phyloP scores from a whole-genome alignment of 2,113 vertebrate genomes.

The Corynorhinus townsendii region DNA sequence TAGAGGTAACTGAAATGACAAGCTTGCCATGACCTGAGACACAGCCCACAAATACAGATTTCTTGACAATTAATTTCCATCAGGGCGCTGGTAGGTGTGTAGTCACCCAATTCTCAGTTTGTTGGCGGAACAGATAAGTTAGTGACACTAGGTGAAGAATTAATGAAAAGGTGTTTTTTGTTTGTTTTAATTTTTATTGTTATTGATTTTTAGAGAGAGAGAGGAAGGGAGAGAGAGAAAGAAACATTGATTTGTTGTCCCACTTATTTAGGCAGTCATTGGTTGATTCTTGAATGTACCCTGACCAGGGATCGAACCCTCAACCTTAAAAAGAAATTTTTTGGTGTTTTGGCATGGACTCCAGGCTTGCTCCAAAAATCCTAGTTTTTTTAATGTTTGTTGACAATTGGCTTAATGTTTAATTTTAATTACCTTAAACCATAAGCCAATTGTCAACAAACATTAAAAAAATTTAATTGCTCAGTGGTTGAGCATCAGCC shows the following conservation, averaged over 20 bases:
- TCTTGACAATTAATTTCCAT: slow-evolving; percentile 26
- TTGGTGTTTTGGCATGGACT: neutral
- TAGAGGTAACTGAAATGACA: slow-evolving; percentile 14
- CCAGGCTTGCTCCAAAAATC: neutral
- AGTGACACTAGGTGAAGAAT: neutral
- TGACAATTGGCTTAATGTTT: neutral
- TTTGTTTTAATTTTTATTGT: neutral
- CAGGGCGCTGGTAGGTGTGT: neutral
- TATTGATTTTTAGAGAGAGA: neutral
- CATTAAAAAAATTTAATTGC: no score
- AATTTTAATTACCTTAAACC: neutral
- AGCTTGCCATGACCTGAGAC: neutral
- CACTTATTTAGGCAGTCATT: neutral
- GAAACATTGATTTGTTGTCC: neutral
- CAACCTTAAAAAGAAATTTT: neutral
- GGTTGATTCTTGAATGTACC: neutral
- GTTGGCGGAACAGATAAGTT: neutral
- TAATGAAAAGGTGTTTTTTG: neutral
- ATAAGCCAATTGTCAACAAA: no score
- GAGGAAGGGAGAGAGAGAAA: neutral
- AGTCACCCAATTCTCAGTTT: neutral
- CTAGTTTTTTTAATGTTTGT: neutral
- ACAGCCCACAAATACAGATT: neutral
- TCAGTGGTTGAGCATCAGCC: no score
- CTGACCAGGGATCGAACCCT: neutral